Evolutionary conservation across 1,140 invertebrate species (phyloP).

Genomic region (Cherax quadricarinatus): DNA sequence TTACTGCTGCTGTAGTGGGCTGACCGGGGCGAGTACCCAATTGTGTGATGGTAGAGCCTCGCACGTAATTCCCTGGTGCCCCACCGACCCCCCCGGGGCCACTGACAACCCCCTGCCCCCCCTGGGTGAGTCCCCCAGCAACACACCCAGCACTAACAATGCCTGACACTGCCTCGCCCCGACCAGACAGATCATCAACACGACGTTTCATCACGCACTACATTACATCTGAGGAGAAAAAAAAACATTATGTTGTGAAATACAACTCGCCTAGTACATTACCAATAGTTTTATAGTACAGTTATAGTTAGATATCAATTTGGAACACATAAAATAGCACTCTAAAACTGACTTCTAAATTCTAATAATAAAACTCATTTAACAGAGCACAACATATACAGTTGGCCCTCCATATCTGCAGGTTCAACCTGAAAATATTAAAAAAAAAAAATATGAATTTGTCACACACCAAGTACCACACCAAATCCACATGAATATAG

Average conservation of each 20-base stretch:
- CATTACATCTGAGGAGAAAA: conserved; percentile 60
- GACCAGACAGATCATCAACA: conserved; percentile 58
- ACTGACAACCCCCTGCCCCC: conserved; percentile 52
- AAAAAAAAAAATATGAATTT: no score
- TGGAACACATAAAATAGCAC: neutral
- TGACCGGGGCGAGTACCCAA: conserved; percentile 52
- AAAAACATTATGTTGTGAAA: neutral
- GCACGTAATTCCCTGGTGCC: conserved; percentile 46
- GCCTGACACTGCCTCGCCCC: conserved; percentile 68
- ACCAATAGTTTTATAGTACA: neutral
- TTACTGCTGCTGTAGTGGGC: conserved; percentile 16
- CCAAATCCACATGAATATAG: no score
- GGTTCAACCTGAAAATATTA: no score
- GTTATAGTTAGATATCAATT: neutral
- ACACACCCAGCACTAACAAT: conserved; percentile 62
- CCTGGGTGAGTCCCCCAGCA: conserved; percentile 52
- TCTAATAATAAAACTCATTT: no score
- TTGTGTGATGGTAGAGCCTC: conserved; percentile 54
- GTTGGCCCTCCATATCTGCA: no score
- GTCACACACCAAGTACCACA: no score
- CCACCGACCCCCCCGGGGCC: conserved; percentile 51
- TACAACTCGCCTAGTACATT: neutral
- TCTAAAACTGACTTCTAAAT: no score
- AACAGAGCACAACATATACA: no score
- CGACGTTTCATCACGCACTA: conserved; percentile 69